phyloP scores from a whole-genome alignment of 2,113 vertebrate species.

The Alces alces region DNA sequence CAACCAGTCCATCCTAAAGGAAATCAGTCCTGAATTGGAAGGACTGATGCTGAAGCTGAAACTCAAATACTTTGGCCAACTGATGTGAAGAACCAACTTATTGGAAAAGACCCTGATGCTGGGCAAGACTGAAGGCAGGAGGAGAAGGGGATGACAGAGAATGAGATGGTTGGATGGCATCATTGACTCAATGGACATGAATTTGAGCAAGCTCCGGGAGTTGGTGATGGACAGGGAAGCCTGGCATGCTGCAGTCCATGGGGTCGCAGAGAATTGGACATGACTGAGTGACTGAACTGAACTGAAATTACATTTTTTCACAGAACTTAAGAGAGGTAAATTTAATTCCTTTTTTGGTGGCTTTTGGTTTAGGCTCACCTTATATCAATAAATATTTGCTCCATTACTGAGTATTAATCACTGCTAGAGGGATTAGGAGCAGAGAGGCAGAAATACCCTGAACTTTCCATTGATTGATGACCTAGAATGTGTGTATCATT shows the following conservation, averaged over 20 bases:
- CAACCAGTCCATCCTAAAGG: not conserved
- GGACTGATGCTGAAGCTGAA: not conserved
- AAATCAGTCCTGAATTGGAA: not conserved
- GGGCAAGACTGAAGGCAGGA: not conserved
- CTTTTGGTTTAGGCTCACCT: not conserved
- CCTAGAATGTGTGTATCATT: not conserved
- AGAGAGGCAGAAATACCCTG: not conserved
- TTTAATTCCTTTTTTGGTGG: not conserved
- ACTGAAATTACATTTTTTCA: not conserved
- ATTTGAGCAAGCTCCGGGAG: not conserved
- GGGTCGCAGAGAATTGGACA: not conserved
- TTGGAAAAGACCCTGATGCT: not conserved
- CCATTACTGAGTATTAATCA: not conserved
- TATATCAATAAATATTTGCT: not conserved
- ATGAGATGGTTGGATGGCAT: not conserved
- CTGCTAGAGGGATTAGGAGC: not conserved
- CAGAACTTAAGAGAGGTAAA: not conserved
- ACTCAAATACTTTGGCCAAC: not conserved
- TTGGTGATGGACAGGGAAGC: not conserved
- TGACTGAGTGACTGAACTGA: not conserved
- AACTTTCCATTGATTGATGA: not conserved
- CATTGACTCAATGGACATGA: not conserved
- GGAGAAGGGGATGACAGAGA: not conserved
- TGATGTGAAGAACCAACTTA: not conserved
- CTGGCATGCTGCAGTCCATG: accelerated